These are phyloP conservation scores for Labeo rohita DNA, from an alignment of 2,113 vertebrate species.

Conservation along the genomic window DNA sequence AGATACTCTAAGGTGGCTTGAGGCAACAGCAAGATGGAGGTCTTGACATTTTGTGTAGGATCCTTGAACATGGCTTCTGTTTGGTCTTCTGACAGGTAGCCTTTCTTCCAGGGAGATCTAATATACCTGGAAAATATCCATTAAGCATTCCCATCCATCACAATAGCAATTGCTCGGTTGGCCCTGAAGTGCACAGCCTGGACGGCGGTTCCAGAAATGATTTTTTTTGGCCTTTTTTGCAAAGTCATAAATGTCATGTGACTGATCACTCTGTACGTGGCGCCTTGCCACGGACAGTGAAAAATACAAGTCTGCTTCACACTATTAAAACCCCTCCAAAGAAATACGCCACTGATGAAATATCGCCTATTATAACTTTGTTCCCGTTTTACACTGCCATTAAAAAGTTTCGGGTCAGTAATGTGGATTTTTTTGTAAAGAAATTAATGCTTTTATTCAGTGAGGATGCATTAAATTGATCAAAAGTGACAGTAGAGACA, in stretches of 20 bases:
- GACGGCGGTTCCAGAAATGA: not conserved
- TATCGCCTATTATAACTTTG: not conserved
- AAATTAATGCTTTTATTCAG: not conserved
- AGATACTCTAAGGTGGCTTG: conserved; percentile 64
- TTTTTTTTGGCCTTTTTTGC: not conserved
- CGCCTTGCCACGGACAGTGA: not conserved
- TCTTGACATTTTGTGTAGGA: not conserved
- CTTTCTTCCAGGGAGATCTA: not conserved
- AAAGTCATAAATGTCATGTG: conserved; percentile 23
- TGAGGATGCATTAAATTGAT: not conserved
- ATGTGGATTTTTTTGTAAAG: not conserved
- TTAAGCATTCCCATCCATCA: not conserved
- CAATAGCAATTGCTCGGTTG: not conserved
- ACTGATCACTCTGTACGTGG: not conserved
- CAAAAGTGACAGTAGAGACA: not conserved
- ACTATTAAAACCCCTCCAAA: conserved; percentile 4
- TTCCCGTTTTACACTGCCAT: not conserved
- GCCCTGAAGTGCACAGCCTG: conserved; percentile 3
- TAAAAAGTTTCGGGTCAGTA: not conserved
- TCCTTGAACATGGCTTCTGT: not conserved
- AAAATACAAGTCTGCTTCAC: not conserved
- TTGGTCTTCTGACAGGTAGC: conserved; percentile 1
- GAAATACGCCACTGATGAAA: not conserved
- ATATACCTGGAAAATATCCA: conserved; percentile 16
- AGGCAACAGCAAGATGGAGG: not conserved